phyloP scores from a whole-genome alignment of 2,797 vertebrate genomes.

The Amphiprion clarkii region DNA sequence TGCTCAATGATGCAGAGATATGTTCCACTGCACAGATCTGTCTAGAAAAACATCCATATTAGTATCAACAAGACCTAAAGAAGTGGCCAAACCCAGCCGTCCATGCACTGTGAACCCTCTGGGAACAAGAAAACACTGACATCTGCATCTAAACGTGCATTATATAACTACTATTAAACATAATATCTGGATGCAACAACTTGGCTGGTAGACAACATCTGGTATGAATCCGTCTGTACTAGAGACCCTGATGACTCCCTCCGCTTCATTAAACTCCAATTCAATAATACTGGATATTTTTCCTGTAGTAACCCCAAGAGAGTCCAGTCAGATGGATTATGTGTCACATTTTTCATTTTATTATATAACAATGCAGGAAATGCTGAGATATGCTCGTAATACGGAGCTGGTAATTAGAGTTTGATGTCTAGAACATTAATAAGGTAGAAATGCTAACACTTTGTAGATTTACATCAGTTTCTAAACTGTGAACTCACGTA shows the following conservation, averaged over 20 bases:
- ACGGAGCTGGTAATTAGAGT: conserved; percentile 10
- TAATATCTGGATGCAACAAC: background rate
- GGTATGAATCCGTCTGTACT: conserved; percentile 2
- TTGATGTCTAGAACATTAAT: background rate
- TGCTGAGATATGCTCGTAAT: conserved; percentile 8
- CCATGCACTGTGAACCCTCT: background rate
- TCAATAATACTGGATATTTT: conserved; percentile 21
- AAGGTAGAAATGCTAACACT: background rate
- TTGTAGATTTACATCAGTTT: background rate
- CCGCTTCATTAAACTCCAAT: conserved; percentile 27
- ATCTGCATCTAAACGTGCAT: background rate
- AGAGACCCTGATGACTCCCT: background rate
- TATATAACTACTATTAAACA: conserved; percentile 4
- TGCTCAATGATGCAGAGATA: no score
- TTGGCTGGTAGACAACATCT: conserved; percentile 31
- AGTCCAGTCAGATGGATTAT: conserved; percentile 20
- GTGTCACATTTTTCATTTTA: conserved; percentile 14
- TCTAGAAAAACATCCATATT: no score
- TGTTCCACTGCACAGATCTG: no score
- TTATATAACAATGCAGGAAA: conserved; percentile 18
- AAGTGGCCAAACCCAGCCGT: no score
- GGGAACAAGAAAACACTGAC: background rate
- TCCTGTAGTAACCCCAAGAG: conserved; percentile 13
- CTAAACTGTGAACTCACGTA: no score
- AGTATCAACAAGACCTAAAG: no score